Percentiles rank a stretch among this genome's conserved stretches.
phyloP scores from a whole-genome alignment of 2,888 invertebrate genomes.

The Asteroscopus sphinx region DNA sequence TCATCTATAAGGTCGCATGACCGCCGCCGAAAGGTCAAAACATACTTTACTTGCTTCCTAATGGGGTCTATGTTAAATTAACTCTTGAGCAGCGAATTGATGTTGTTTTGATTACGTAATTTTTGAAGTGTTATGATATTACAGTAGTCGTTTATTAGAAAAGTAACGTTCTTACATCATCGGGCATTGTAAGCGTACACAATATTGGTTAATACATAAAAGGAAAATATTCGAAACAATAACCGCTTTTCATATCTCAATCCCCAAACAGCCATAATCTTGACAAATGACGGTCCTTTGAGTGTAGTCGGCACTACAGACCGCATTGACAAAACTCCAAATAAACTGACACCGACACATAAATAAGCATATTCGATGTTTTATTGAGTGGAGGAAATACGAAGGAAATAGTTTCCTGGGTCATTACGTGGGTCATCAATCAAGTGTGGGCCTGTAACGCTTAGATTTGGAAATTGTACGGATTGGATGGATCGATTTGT shows the following conservation, averaged over 20 bases:
- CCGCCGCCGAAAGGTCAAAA: constrained; percentile 61
- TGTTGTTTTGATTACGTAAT: constrained; percentile 37
- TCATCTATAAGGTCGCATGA: constrained; percentile 67
- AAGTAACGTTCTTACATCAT: constrained; percentile 7
- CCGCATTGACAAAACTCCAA: constrained; percentile 86
- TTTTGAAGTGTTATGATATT: constrained; percentile 22
- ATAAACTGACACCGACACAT: constrained; percentile 86
- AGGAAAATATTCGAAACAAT: constrained; percentile 86
- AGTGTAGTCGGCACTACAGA: constrained; percentile 82
- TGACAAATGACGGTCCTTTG: constrained; percentile 88
- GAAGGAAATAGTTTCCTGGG: constrained; percentile 88
- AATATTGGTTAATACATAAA: constrained; percentile 61
- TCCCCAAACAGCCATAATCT: constrained; percentile 86
- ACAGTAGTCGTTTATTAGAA: constrained; percentile 4
- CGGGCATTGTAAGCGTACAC: constrained; percentile 14
- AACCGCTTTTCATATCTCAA: constrained; percentile 87
- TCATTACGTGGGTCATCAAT: constrained; percentile 88
- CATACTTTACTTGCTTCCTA: constrained; percentile 54
- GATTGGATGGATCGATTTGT: constrained; percentile 69
- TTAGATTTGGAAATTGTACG: constrained; percentile 69
- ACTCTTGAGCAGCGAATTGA: constrained; percentile 46
- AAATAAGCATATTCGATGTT: constrained; percentile 89
- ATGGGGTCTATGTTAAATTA: constrained; percentile 54
- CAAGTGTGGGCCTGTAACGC: constrained; percentile 75
- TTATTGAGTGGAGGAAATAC: constrained; percentile 89